Base-by-base conservation (phyloP, 2,888 invertebrate genomes). In the Mythimna ferrago region DNA sequence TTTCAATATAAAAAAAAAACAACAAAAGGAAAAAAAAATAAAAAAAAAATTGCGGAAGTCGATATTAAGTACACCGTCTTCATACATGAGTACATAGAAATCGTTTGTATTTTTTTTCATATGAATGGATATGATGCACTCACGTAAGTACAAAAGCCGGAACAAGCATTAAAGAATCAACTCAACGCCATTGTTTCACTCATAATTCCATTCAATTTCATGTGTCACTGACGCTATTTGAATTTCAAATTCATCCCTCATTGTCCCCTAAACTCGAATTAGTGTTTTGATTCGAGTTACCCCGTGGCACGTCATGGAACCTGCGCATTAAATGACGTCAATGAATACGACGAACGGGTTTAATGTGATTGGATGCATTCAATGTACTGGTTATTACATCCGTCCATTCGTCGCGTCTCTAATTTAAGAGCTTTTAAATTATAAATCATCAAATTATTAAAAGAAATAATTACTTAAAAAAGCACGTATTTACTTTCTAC, bases 181-280 rank as follows among this genome's bases (percentile, higher is more conserved):
- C 68, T 73, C 81, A 70, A 71, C 78, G 66, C 86, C 83, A 91
- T 91, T 91, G 90, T 89, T 82, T 81, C 78, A 69, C 82, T 82
- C 81, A 82, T 89, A 89, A 93, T 92, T 91, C 86, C 87, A 89
- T 91, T 89, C 90, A 92, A 92, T 93, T 93, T 92, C 90, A 87
- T 93, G 91, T 93, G 92, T 93, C 94, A 92, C 89, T 87, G 87
- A 74, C 86, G 81, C 44, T 71, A 94, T 94, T 94, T 94, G 93
- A 92, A 94, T 88, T 94, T 92, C 92, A 93, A 94, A 94, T 94
- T 74, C 89, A 89, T 83, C 89, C 88, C 88, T 87, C 86, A 90
- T 90, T 90, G 91, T 91, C 79, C 86, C 86, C 85, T 82, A 82
- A 89, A 87, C 78, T 81, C 84, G 85, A 87, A 89, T 90, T 88